Evolutionary conservation across 2,888 invertebrate genomes (phyloP).

Genomic region (Lingula anatina): DNA sequence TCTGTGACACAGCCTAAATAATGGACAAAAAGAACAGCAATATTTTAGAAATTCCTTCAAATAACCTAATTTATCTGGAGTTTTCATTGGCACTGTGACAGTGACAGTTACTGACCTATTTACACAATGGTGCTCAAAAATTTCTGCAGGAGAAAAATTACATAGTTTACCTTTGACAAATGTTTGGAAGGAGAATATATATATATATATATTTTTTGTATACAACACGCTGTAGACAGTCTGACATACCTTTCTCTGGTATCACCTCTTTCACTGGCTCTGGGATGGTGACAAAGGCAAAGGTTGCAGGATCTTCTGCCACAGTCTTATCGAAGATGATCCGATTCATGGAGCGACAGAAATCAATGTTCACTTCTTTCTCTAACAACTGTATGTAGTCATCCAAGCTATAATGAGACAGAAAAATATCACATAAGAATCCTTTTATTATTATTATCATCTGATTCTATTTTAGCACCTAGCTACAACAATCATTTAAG

Average conservation of each 20-base stretch:
- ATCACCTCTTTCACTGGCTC: conserved; percentile 19
- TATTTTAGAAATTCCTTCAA: no score
- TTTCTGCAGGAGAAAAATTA: not conserved
- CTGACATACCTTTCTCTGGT: conserved; percentile 34
- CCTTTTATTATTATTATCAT: no score
- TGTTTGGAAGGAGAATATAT: no score
- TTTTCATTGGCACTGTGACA: not conserved
- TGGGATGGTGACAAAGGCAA: conserved; percentile 51
- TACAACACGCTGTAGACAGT: conserved; percentile 1
- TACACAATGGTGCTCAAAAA: not conserved
- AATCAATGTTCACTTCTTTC: conserved; percentile 52
- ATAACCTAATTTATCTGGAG: not conserved
- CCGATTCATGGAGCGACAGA: conserved; percentile 52
- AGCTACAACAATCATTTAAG: no score
- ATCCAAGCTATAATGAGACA: conserved; percentile 38
- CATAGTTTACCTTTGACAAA: no score
- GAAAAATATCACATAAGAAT: no score
- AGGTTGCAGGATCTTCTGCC: conserved; percentile 42
- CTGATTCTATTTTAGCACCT: no score
- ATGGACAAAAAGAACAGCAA: no score
- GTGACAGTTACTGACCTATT: not conserved
- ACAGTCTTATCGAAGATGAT: conserved; percentile 52
- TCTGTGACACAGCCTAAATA: conserved; percentile 42
- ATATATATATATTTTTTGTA: not conserved
- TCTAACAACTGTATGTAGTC: conserved; percentile 48